Evolutionary conservation across 2,888 invertebrate species (phyloP).

Genomic region (Aphodius sticticus): DNA sequence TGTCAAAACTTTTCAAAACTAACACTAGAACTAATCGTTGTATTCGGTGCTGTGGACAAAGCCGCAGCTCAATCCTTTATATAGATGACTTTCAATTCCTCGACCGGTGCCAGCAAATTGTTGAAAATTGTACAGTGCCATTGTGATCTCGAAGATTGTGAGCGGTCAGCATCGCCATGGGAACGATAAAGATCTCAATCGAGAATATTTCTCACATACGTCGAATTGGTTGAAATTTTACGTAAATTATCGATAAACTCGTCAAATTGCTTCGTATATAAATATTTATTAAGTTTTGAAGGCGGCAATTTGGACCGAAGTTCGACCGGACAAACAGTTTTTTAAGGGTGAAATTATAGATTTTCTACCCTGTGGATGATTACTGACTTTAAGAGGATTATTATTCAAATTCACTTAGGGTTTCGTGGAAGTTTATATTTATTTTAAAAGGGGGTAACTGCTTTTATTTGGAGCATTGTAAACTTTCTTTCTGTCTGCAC

Average conservation of each 20-base stretch:
- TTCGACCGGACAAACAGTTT: not conserved
- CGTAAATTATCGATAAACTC: slow-evolving; percentile 13
- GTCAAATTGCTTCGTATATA: slow-evolving; percentile 23
- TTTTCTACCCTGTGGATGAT: not conserved
- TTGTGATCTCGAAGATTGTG: slow-evolving; percentile 5
- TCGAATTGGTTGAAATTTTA: slow-evolving; percentile 15
- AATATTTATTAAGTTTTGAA: slow-evolving; percentile 20
- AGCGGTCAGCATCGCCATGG: not conserved
- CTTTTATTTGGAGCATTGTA: not conserved
- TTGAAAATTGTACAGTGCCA: slow-evolving; percentile 14
- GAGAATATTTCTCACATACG: slow-evolving; percentile 5
- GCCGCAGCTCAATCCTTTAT: slow-evolving; percentile 19
- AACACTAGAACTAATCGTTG: slow-evolving; percentile 18
- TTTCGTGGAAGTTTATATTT: not conserved
- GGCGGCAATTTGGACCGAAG: not conserved
- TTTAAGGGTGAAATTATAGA: not conserved
- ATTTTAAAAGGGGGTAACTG: not conserved
- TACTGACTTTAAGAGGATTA: not conserved
- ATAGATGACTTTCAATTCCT: slow-evolving; percentile 23
- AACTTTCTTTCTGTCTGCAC: too few species aligned
- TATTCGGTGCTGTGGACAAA: not conserved
- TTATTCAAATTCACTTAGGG: not conserved
- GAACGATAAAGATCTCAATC: slow-evolving; percentile 20
- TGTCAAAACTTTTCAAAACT: slow-evolving; percentile 27
- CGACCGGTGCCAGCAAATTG: slow-evolving; percentile 13